Conservation (phyloP, 2,888 invertebrate genomes). For the Macrophya annulata region DNA sequence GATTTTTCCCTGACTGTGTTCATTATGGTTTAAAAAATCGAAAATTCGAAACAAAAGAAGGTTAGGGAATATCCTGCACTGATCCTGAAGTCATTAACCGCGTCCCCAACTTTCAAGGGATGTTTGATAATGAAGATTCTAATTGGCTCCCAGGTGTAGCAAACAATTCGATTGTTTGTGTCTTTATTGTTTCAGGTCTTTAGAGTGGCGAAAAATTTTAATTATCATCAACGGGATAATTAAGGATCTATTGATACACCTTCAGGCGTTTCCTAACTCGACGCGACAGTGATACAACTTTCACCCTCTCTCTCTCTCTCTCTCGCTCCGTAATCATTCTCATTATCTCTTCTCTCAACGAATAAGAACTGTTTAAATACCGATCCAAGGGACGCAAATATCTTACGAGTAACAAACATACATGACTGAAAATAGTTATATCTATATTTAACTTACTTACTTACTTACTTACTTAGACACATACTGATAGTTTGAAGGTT, state of each 20-base stretch:
- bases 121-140: neutral
- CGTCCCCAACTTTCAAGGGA: neutral
- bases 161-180: neutral
- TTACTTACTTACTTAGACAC: neutral
- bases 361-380: neutral
- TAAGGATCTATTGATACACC: neutral
- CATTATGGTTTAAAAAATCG: neutral
- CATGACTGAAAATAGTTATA: neutral
- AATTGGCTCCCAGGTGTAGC: neutral
- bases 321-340: neutral
- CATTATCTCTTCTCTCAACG: neutral
- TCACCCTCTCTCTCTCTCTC: neutral
- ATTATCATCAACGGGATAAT: neutral
- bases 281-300: neutral
- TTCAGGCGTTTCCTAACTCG: neutral
- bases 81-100: neutral
- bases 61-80: neutral
- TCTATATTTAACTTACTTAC: slow-evolving; percentile 13
- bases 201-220: neutral
- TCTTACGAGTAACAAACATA: slow-evolving; percentile 27
- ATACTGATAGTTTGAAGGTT: slow-evolving; percentile 7
- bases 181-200: neutral
- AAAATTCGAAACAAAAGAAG: neutral
- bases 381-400: slow-evolving; percentile 1
- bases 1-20: neutral